Evolutionary conservation across 2,888 invertebrate genomes (phyloP), one percentile per base, ranked within the genome.

Genomic region (Drosophila koepferae): DNA sequence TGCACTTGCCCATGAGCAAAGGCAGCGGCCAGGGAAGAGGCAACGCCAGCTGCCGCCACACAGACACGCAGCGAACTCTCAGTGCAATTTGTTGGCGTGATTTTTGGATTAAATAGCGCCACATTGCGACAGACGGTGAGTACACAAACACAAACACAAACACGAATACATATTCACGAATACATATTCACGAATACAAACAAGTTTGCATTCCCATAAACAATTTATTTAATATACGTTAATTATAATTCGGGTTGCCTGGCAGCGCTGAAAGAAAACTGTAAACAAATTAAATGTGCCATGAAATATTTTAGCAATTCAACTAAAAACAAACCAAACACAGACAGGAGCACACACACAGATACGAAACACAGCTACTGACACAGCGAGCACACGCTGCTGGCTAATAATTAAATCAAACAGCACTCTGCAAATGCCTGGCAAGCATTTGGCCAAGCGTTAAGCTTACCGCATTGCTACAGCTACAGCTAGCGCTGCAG

Each of bases 111-210:
- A 80, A 74, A 74, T 82, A 72, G 75, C 74, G 88, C 77, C 90
- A 81, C 89, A 81, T 85, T 87, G 86, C 71, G 79, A 74, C 73
- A 74, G 71, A 89, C 86, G 86, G 86, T 86, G 72, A 86, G 86
- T 81, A 51, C 40, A 55, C 53, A 62, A 48, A 65, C 38, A 53
- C n/a, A n/a, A n/a, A n/a, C n/a, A n/a, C n/a, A n/a, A n/a, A n/a
- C n/a, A n/a, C 23, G 28, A 40, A 34, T 54, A 53, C 51, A 34
- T 31, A 43, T 53, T 16, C n/a, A 40, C 23, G 28, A 40, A 34
- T 54, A 53, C 51, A 34, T 31, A 43, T 53, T 16, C n/a, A 40
- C n/a, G n/a, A 41, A 14, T 31, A 9, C n/a, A 31, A 16, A 0
- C 49, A 18, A 10, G 34, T 51, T n/a, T 12, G 44, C 8, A 23